phyloP scores from a whole-genome alignment of 2,113 vertebrate species.

The Lamprotornis superbus region DNA sequence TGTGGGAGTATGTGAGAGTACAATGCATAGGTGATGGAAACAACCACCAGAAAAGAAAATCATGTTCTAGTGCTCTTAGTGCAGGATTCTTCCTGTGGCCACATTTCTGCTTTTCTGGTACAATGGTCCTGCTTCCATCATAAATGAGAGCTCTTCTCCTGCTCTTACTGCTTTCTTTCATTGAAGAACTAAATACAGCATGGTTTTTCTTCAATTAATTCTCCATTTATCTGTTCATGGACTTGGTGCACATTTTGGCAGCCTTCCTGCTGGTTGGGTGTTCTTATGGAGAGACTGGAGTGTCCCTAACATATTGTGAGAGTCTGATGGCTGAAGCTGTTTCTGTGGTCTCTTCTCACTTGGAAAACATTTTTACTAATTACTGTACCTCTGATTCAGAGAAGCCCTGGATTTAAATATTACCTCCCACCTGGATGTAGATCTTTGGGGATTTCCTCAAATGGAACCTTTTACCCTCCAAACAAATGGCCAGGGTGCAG shows the following conservation, averaged over 20 bases:
- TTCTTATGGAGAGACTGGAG: not conserved
- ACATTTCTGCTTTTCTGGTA: not conserved
- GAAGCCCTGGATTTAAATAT: not conserved
- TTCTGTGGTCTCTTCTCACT: not conserved
- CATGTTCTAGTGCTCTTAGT: not conserved
- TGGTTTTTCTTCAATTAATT: not conserved
- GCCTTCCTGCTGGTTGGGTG: not conserved
- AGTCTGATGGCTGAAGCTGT: not conserved
- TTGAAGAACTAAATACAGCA: not conserved
- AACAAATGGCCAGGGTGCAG: not conserved
- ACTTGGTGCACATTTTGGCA: not conserved
- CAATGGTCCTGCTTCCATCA: not conserved
- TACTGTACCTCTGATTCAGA: not conserved
- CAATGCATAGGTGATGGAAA: not conserved
- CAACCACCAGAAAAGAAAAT: not conserved
- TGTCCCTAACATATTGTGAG: not conserved
- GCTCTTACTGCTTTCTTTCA: not conserved
- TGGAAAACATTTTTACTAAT: fast-evolving
- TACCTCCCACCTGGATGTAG: not conserved
- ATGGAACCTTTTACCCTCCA: not conserved
- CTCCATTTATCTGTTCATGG: not conserved
- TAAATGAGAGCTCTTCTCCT: not conserved
- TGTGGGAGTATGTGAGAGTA: not conserved
- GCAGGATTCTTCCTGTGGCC: not conserved
- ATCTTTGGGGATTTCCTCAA: not conserved